A percentile compares a stretch with the other conserved stretches of the same genome.
Conservation (phyloP, 1,140 invertebrate species). For the Scylla paramamosain region DNA sequence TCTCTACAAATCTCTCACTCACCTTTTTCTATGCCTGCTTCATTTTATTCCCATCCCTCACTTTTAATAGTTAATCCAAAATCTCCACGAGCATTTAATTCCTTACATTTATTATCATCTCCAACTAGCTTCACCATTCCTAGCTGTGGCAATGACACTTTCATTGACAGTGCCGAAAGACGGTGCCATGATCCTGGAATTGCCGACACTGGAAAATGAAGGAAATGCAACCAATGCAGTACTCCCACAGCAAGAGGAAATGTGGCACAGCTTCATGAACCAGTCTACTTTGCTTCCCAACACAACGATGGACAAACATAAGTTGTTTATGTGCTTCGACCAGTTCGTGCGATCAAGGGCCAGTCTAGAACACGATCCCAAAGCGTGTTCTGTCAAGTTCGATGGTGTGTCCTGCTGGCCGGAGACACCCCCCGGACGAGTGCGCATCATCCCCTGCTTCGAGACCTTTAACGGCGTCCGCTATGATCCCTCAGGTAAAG, state of each 20-base stretch:
- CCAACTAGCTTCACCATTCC: no score
- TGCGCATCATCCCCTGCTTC: conserved; percentile 87
- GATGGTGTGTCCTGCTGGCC: conserved; percentile 91
- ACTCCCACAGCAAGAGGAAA: neutral
- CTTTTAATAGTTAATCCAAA: no score
- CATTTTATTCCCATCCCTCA: no score
- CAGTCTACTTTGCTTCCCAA: neutral
- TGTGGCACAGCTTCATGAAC: neutral
- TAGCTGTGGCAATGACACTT: neutral
- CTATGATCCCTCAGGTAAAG: conserved; percentile 81
- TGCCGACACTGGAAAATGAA: no score
- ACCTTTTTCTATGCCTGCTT: no score
- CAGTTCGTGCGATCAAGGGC: conserved; percentile 13
- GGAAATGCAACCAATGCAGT: no score
- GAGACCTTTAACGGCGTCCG: conserved; percentile 87
- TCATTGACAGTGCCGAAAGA: neutral
- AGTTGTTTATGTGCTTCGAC: conserved; percentile 48
- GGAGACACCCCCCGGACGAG: conserved; percentile 84
- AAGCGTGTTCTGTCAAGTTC: conserved; percentile 81
- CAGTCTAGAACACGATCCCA: neutral
- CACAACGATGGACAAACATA: neutral
- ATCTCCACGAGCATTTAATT: no score
- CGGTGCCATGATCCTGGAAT: neutral
- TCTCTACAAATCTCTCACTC: no score
- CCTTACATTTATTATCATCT: no score